A percentile compares a stretch with the other conserved stretches of the same genome.
Evolutionary conservation across 2,797 vertebrate species (phyloP).

Genomic region (Antennarius maculatus): DNA sequence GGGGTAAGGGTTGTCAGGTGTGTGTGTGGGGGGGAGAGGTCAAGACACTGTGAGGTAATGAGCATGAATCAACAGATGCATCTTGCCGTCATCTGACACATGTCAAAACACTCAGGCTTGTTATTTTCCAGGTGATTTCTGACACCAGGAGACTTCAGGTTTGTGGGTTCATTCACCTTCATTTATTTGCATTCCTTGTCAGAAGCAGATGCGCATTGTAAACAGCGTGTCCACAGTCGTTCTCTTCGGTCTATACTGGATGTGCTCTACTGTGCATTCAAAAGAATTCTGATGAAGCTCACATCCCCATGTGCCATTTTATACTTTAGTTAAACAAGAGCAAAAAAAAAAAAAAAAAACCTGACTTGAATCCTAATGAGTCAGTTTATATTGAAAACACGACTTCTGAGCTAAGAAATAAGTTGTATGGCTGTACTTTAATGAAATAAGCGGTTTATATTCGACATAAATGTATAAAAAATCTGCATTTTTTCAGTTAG

Average conservation of each 20-base stretch:
- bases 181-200: background rate
- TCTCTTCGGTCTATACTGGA: background rate
- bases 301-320: background rate
- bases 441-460: too few relatives aligned
- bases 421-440: too few relatives aligned
- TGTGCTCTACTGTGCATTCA: conserved; percentile 4
- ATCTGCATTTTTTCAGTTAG: too few relatives aligned
- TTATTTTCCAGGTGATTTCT: conserved; percentile 18
- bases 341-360: too few relatives aligned
- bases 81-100: background rate
- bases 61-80: conserved; percentile 13
- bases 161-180: background rate
- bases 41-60: conserved; percentile 9
- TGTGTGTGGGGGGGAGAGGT: background rate
- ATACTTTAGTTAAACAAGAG: too few relatives aligned
- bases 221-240: background rate
- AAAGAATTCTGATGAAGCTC: background rate
- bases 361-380: background rate
- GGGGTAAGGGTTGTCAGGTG: background rate
- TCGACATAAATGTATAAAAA: too few relatives aligned
- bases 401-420: too few relatives aligned
- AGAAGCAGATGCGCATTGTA: background rate
- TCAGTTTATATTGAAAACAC: background rate
- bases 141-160: background rate
- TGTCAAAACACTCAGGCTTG: background rate